phyloP scores from a whole-genome alignment of 2,113 vertebrate species.

The Jaculus jaculus region DNA sequence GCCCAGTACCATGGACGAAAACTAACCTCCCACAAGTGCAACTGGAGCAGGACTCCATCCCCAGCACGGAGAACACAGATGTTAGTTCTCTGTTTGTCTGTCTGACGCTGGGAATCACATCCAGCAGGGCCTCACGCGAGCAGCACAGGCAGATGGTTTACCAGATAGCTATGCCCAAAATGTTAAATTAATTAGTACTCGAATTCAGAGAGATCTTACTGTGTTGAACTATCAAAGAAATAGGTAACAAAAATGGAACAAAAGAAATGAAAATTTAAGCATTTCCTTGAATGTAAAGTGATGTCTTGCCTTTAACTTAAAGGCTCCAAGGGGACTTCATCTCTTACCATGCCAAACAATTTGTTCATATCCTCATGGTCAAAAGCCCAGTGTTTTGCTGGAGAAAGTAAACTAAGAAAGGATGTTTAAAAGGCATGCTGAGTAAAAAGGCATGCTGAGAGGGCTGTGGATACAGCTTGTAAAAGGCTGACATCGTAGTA shows the following conservation, averaged over 20 bases:
- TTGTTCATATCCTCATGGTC: not conserved
- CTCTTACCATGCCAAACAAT: not conserved
- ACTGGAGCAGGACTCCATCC: not conserved
- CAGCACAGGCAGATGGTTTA: not conserved
- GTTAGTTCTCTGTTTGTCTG: not conserved
- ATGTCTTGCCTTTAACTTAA: not conserved
- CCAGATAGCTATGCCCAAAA: not conserved
- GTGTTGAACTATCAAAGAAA: not conserved
- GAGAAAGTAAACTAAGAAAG: not conserved
- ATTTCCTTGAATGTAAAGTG: not conserved
- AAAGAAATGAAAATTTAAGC: conserved; percentile 4
- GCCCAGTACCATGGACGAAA: not conserved
- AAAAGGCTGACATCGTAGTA: not conserved
- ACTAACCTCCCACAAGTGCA: not conserved
- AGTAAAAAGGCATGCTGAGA: not conserved
- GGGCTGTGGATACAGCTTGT: not conserved
- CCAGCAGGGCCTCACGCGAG: not conserved
- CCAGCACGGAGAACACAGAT: not conserved
- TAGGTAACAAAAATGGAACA: not conserved
- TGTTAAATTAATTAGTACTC: not conserved
- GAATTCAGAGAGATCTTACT: not conserved
- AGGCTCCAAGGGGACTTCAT: not conserved
- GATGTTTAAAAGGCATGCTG: not conserved
- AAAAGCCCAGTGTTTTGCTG: not conserved
- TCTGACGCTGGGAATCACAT: not conserved